phyloP scores from a whole-genome alignment of 2,113 vertebrate species.

The Mohoua ochrocephala region DNA sequence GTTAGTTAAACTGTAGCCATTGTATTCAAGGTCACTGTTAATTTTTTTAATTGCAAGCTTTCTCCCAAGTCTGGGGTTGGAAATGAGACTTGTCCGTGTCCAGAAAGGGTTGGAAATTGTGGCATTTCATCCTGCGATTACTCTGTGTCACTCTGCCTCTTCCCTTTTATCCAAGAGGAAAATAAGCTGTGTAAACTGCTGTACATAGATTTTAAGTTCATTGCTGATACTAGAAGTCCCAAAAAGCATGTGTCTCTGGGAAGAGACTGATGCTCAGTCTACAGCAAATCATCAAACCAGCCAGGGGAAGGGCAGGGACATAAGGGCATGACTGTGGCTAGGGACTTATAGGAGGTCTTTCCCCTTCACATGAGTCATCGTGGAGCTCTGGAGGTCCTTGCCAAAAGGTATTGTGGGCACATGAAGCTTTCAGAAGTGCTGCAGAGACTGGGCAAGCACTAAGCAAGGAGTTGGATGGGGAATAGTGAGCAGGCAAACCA shows the following conservation, averaged over 20 bases:
- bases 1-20: not conserved
- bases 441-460: not conserved
- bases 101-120: not conserved
- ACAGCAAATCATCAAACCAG: not conserved
- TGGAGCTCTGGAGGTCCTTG: not conserved
- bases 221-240: not conserved
- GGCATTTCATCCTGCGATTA: not conserved
- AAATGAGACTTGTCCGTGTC: not conserved
- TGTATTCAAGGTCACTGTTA: not conserved
- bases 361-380: not conserved
- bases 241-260: not conserved
- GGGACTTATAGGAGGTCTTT: not conserved
- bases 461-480: not conserved
- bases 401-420: not conserved
- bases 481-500: not conserved
- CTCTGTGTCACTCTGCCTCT: not conserved
- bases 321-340: not conserved
- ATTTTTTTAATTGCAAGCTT: constrained; percentile 35
- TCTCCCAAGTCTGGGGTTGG: not conserved
- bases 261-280: not conserved
- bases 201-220: not conserved
- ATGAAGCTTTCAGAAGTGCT: not conserved
- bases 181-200: not conserved
- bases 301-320: not conserved
- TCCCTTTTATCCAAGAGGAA: not conserved